Evolutionary conservation across 2,888 invertebrate genomes (phyloP).

Genomic region (Elmis aenea): DNA sequence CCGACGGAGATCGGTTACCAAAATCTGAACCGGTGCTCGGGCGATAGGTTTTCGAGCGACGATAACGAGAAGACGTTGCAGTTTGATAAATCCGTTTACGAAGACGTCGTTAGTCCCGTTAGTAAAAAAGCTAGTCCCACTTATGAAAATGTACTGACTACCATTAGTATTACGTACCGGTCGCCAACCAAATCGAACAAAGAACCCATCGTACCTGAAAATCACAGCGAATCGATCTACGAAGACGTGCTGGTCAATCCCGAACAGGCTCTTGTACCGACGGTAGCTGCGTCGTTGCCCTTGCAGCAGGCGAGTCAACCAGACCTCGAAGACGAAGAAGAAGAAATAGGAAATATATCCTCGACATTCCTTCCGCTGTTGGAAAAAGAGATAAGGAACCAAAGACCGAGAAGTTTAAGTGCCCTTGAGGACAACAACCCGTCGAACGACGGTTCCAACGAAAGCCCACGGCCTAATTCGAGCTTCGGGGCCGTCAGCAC

Average conservation of each 20-base stretch:
- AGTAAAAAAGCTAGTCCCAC: slow-evolving; percentile 46
- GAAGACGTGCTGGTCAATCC: slow-evolving; percentile 55
- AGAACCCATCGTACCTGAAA: slow-evolving; percentile 28
- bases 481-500: slow-evolving; percentile 31
- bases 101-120: slow-evolving; percentile 17
- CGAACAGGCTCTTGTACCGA: slow-evolving; percentile 52
- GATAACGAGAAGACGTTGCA: slow-evolving; percentile 27
- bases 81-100: slow-evolving; percentile 8
- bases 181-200: slow-evolving; percentile 53
- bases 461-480: slow-evolving; percentile 31
- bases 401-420: slow-evolving; percentile 42
- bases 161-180: slow-evolving; percentile 68
- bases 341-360: slow-evolving; percentile 9
- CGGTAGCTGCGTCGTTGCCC: slow-evolving; percentile 53
- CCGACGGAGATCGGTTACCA: slow-evolving; percentile 51
- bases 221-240: slow-evolving; percentile 49
- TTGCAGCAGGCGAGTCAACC: slow-evolving; percentile 57
- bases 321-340: slow-evolving; percentile 27
- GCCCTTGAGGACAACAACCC: slow-evolving; percentile 40
- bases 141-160: slow-evolving; percentile 55
- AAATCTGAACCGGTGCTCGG: slow-evolving; percentile 48
- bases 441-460: slow-evolving; percentile 12
- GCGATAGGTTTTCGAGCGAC: slow-evolving; percentile 40
- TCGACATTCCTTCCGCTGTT: slow-evolving; percentile 5
- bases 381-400: slow-evolving; percentile 12